These are phyloP conservation scores for Cephus spinipes DNA, from an alignment of 2,888 invertebrate species.

Conservation along the genomic window DNA sequence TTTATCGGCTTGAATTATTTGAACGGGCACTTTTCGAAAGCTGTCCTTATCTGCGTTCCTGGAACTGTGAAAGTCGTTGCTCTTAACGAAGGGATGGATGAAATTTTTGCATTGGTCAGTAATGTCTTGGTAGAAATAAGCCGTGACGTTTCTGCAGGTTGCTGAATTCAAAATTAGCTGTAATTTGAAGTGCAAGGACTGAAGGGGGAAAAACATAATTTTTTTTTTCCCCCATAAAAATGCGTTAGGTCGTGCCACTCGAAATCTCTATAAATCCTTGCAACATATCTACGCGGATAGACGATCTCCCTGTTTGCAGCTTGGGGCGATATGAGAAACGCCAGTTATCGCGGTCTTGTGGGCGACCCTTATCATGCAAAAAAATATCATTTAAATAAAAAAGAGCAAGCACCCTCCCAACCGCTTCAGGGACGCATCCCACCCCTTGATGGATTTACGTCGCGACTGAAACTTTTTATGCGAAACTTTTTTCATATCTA, in stretches of 20 bases:
- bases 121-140: neutral
- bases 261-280: neutral
- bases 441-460: conserved; percentile 5
- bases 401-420: neutral
- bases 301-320: neutral
- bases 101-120: neutral
- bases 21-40: too few species aligned
- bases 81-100: neutral
- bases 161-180: neutral
- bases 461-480: conserved; percentile 12
- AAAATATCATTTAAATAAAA: conserved; percentile 9
- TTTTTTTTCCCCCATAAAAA: neutral
- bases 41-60: too few species aligned
- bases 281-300: neutral
- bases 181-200: neutral
- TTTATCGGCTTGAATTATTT: too few species aligned
- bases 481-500: conserved; percentile 18
- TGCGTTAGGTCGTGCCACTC: neutral
- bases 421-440: neutral
- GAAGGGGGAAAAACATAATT: neutral
- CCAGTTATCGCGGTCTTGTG: conserved; percentile 1
- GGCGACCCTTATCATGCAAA: neutral
- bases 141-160: too few species aligned
- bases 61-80: neutral
- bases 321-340: conserved; percentile 3